phyloP scores from a whole-genome alignment of 64 coral and sea anemone genomes.

The Astreopora myriophthalma region DNA sequence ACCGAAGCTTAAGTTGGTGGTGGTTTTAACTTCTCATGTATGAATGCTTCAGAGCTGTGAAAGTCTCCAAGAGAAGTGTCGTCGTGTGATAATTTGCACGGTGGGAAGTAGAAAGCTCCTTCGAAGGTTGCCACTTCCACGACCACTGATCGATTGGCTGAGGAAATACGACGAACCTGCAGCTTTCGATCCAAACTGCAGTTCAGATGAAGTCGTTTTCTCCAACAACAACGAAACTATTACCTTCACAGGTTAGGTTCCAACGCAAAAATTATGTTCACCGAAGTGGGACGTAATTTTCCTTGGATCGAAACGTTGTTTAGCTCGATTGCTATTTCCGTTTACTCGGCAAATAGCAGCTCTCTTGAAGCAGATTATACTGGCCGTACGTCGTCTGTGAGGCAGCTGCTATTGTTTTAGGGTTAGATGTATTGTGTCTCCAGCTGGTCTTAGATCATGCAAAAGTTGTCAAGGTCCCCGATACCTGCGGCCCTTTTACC shows the following conservation, averaged over 20 bases:
- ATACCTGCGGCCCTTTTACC: too few species aligned
- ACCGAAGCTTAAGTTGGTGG: too few species aligned
- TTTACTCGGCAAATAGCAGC: too few species aligned
- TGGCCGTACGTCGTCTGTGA: too few species aligned
- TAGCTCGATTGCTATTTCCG: too few species aligned
- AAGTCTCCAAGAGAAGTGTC: conserved; percentile 87
- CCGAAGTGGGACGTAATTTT: background rate
- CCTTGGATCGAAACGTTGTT: too few species aligned
- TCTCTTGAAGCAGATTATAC: too few species aligned
- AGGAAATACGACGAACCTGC: conserved; percentile 78
- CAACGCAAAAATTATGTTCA: background rate
- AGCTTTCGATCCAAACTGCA: conserved; percentile 67
- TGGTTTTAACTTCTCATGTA: too few species aligned
- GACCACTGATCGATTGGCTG: conserved; percentile 69
- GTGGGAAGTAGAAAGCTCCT: conserved; percentile 80
- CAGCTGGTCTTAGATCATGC: too few species aligned
- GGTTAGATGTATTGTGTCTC: too few species aligned
- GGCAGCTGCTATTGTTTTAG: too few species aligned
- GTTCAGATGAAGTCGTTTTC: conserved; percentile 65
- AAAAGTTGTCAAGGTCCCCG: too few species aligned
- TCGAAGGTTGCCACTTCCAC: conserved; percentile 62
- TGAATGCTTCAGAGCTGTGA: conserved; percentile 81
- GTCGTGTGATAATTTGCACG: conserved; percentile 74
- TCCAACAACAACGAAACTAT: conserved; percentile 79
- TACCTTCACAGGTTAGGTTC: conserved; percentile 74